Evolutionary conservation across 2,797 vertebrate genomes (phyloP).

Genomic region (Chelonia mydas): DNA sequence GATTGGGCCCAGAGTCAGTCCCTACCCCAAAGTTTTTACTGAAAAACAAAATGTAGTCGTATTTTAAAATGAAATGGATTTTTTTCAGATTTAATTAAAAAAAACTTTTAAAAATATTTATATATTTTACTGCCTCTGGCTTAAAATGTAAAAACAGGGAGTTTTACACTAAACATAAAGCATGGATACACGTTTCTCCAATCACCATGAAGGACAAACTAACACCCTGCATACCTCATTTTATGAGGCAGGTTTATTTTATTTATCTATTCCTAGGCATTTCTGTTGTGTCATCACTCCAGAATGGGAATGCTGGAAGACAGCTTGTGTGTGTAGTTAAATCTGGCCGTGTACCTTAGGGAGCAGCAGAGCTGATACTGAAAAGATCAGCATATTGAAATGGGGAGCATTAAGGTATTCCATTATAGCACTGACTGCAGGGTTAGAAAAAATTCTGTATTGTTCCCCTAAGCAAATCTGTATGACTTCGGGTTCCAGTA

Average conservation of each 20-base stretch:
- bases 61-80: not conserved
- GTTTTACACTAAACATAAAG: not conserved
- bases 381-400: not conserved
- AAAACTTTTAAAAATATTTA: not conserved
- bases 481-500: not conserved
- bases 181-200: rapidly evolving
- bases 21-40: not conserved
- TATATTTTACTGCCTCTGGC: not conserved
- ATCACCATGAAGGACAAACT: rapidly evolving
- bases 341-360: not conserved
- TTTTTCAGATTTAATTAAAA: not conserved
- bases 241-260: not conserved
- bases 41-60: not conserved
- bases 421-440: not conserved
- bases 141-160: not conserved
- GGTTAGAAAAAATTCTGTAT: not conserved
- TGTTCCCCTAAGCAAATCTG: not conserved
- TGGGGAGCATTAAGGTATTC: rapidly evolving
- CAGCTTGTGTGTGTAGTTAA: not conserved
- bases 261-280: not conserved
- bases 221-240: not conserved
- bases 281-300: not conserved
- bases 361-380: not conserved
- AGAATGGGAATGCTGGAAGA: not conserved
- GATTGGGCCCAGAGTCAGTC: not conserved